Evolutionary conservation across 2,113 vertebrate genomes (phyloP).

Genomic region (Maylandia zebra): DNA sequence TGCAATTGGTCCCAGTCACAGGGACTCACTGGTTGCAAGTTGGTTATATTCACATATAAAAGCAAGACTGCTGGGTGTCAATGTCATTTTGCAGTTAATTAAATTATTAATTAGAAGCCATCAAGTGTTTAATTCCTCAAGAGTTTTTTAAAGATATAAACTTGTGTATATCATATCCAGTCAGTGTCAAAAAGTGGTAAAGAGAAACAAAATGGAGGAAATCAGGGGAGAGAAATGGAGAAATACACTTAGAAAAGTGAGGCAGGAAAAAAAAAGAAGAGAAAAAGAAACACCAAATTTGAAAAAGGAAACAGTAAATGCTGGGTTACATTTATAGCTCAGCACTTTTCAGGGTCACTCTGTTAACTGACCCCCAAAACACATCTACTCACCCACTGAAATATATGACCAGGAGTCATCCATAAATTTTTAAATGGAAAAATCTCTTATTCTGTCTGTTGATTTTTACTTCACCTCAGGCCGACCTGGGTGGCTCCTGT

Average conservation of each 20-base stretch:
- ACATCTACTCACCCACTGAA: background rate
- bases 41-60: background rate
- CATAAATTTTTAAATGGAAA: constrained; percentile 39
- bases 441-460: constrained; percentile 11
- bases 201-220: background rate
- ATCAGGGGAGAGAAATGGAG: background rate
- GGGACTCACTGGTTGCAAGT: background rate
- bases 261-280: background rate
- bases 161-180: background rate
- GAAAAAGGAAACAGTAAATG: constrained; percentile 20
- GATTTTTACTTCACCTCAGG: constrained; percentile 12
- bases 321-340: constrained; percentile 42
- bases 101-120: background rate
- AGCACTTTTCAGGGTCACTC: constrained; percentile 53
- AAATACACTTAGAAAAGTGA: background rate
- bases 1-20: background rate
- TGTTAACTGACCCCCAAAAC: constrained; percentile 31
- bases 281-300: background rate
- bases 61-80: background rate
- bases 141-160: background rate
- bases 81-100: background rate
- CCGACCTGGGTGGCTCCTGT: constrained; percentile 21
- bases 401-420: background rate
- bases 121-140: background rate
- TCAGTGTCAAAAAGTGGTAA: background rate